phyloP scores from a whole-genome alignment of 2,888 invertebrate species.

The Acanthoscelides obtectus region DNA sequence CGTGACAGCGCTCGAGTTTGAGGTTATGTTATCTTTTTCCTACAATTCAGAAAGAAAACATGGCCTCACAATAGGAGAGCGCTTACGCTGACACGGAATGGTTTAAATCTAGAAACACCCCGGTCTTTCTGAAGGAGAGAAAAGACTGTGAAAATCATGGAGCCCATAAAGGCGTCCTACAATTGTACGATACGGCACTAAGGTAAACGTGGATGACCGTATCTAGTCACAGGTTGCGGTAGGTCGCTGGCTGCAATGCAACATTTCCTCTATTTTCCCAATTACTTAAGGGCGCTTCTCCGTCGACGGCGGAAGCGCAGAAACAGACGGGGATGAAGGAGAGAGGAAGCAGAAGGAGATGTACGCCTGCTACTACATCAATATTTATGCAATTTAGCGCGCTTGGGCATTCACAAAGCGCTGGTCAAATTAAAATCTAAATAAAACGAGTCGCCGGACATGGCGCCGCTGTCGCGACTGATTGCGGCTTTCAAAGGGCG shows the following conservation, averaged over 20 bases:
- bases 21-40: too few relatives aligned
- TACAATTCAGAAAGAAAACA: too few relatives aligned
- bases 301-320: not conserved
- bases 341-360: not conserved
- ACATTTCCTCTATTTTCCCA: not conserved
- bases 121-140: too few relatives aligned
- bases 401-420: not conserved
- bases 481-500: not conserved
- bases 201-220: too few relatives aligned
- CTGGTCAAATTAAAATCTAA: not conserved
- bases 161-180: too few relatives aligned
- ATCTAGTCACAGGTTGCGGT: not conserved
- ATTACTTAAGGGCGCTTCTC: not conserved
- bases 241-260: not conserved
- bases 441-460: not conserved
- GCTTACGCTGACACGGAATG: too few relatives aligned
- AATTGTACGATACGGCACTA: too few relatives aligned
- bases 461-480: not conserved
- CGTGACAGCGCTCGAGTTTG: too few relatives aligned
- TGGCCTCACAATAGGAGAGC: too few relatives aligned
- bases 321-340: not conserved
- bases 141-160: too few relatives aligned
- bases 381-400: not conserved
- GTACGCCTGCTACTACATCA: not conserved
- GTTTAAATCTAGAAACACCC: too few relatives aligned